Conservation (phyloP, 2,113 vertebrate genomes). For the Campylorhamphus procurvoides region DNA sequence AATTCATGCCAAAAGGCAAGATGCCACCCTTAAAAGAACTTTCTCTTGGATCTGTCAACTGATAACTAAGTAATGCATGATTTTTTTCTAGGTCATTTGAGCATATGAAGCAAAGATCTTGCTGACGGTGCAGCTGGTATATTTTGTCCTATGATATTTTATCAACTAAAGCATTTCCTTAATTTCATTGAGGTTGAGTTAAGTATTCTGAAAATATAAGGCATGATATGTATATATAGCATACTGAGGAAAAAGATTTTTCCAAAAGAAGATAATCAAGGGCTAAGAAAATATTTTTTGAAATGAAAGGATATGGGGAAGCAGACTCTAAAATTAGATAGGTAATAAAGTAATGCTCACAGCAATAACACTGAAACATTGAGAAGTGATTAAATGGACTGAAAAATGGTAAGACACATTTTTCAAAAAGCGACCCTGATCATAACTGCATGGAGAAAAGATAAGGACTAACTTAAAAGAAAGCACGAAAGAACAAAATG, state of each 20-base stretch:
- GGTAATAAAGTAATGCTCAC: background rate
- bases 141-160: background rate
- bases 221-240: background rate
- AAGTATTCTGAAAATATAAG: background rate
- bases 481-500: background rate
- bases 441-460: background rate
- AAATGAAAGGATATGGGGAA: background rate
- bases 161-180: background rate
- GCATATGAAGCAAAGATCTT: background rate
- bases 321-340: background rate
- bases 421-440: background rate
- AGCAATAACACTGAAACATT: background rate
- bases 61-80: background rate
- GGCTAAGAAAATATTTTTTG: background rate
- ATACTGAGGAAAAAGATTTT: background rate
- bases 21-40: background rate
- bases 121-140: background rate
- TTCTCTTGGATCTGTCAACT: slow-evolving; percentile 16
- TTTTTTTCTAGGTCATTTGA: slow-evolving; percentile 36
- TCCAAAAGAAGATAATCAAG: background rate
- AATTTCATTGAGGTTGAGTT: background rate
- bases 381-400: background rate
- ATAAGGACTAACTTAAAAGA: background rate
- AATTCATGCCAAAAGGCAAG: slow-evolving; percentile 35
- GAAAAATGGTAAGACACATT: background rate